Conservation (phyloP, 2,888 invertebrate genomes). For the Fragum sueziense region DNA sequence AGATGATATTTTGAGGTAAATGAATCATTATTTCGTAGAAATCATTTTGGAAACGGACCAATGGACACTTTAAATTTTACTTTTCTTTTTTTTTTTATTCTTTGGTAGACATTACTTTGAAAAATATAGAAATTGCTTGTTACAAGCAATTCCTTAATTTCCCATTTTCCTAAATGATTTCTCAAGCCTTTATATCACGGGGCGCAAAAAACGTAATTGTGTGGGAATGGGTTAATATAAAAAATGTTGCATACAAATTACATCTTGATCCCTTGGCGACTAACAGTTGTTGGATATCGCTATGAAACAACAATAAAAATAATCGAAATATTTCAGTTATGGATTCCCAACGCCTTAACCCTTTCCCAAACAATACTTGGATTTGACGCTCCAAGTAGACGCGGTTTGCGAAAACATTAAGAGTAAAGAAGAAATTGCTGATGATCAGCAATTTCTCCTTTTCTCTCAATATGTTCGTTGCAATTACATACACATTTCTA, state of each 20-base stretch:
- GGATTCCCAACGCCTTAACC: background rate
- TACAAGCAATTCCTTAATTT: too few species aligned
- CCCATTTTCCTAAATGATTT: too few species aligned
- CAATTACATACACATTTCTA: background rate
- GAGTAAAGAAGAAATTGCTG: background rate
- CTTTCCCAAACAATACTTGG: background rate
- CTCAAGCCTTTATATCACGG: too few species aligned
- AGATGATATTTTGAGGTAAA: too few species aligned
- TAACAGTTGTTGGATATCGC: background rate
- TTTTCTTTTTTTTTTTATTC: too few species aligned
- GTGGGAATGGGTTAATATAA: too few species aligned
- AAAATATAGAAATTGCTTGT: too few species aligned
- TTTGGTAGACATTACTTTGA: too few species aligned
- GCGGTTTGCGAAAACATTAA: background rate
- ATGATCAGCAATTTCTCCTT: constrained; percentile 9
- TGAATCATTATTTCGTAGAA: too few species aligned
- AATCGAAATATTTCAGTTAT: background rate
- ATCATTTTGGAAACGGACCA: too few species aligned
- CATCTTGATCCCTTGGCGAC: background rate
- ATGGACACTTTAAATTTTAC: too few species aligned
- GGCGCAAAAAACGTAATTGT: too few species aligned
- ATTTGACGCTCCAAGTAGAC: background rate
- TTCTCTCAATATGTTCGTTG: background rate
- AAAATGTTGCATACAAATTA: background rate
- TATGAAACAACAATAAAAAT: background rate